A percentile compares a stretch with the other conserved stretches of the same genome.
These are phyloP conservation scores for Prostheceraeus crozeri DNA, from an alignment of 2,888 invertebrate species.

Conservation along the genomic window DNA sequence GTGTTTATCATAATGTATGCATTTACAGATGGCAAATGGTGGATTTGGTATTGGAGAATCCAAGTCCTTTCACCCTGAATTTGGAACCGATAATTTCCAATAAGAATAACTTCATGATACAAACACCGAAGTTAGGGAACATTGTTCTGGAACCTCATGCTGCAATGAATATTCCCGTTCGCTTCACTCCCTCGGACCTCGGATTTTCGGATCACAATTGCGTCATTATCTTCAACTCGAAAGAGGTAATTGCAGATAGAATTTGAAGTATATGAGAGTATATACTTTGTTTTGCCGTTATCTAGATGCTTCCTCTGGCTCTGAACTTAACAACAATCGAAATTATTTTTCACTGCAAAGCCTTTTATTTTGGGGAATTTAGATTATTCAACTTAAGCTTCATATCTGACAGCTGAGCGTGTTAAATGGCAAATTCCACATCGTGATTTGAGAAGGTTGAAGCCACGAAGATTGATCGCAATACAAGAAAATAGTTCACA, in stretches of 20 bases:
- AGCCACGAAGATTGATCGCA: no score
- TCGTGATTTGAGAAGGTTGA: no score
- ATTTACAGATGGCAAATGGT: slow-evolving; percentile 48
- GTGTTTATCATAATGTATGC: not conserved
- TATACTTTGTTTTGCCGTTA: no score
- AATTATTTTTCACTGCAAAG: no score
- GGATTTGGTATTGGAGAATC: slow-evolving; percentile 50
- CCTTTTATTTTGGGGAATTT: no score
- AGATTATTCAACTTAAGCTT: no score
- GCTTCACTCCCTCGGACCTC: slow-evolving; percentile 54
- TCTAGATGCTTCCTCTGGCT: no score
- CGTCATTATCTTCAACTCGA: slow-evolving; percentile 50
- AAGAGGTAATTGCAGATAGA: slow-evolving; percentile 15
- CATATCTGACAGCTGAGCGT: no score
- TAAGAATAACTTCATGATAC: slow-evolving; percentile 53
- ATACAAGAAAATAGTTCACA: no score
- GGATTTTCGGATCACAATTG: slow-evolving; percentile 51
- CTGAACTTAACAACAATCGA: no score
- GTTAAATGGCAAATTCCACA: no score
- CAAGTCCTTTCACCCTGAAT: slow-evolving; percentile 51
- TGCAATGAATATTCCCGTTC: slow-evolving; percentile 42
- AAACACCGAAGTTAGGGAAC: slow-evolving; percentile 48
- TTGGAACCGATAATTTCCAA: slow-evolving; percentile 51
- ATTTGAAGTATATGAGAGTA: no score
- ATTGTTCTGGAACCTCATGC: slow-evolving; percentile 42